Percentiles rank a stretch among this genome's conserved stretches.
These are phyloP conservation scores for Drosophila pallidifrons DNA, from an alignment of 1,140 invertebrate genomes.

Conservation along the genomic window DNA sequence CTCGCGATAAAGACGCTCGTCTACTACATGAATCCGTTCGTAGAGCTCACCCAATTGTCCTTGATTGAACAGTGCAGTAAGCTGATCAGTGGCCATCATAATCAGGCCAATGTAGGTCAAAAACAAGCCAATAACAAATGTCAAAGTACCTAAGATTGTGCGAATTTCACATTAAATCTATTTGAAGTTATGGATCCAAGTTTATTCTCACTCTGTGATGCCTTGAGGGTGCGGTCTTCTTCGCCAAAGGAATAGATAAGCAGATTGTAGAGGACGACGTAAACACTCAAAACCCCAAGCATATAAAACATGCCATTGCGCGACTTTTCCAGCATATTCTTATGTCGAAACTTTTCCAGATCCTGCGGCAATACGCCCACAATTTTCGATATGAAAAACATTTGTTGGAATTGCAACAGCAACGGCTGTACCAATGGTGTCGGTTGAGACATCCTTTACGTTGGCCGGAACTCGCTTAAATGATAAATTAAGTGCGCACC, in stretches of 20 bases:
- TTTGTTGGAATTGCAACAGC: slow-evolving; percentile 68
- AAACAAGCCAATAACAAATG: slow-evolving; percentile 83
- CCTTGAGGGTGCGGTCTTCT: slow-evolving; percentile 73
- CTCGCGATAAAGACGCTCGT: slow-evolving; percentile 72
- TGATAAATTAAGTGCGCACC: slow-evolving; percentile 18
- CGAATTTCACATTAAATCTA: background rate
- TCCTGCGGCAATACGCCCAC: slow-evolving; percentile 74
- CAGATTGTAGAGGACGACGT: slow-evolving; percentile 73
- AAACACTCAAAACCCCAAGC: slow-evolving; percentile 44
- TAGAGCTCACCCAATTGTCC: slow-evolving; percentile 67
- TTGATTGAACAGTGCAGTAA: slow-evolving; percentile 74
- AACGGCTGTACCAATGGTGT: slow-evolving; percentile 61
- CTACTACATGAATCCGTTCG: slow-evolving; percentile 73
- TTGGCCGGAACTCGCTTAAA: slow-evolving; percentile 33
- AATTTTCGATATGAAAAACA: slow-evolving; percentile 74
- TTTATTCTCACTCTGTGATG: slow-evolving; percentile 71
- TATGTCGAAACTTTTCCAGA: slow-evolving; percentile 56
- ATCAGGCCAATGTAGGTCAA: slow-evolving; percentile 80
- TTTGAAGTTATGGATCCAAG: background rate
- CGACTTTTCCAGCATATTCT: slow-evolving; percentile 70
- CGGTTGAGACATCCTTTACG: slow-evolving; percentile 54
- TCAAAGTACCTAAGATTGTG: slow-evolving; percentile 70
- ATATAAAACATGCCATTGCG: slow-evolving; percentile 68
- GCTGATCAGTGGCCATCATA: slow-evolving; percentile 83
- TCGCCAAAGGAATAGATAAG: slow-evolving; percentile 76